Evolutionary conservation across 2,888 invertebrate genomes (phyloP), one percentile per base, ranked within the genome.

Genomic region (Agrochola circellaris): DNA sequence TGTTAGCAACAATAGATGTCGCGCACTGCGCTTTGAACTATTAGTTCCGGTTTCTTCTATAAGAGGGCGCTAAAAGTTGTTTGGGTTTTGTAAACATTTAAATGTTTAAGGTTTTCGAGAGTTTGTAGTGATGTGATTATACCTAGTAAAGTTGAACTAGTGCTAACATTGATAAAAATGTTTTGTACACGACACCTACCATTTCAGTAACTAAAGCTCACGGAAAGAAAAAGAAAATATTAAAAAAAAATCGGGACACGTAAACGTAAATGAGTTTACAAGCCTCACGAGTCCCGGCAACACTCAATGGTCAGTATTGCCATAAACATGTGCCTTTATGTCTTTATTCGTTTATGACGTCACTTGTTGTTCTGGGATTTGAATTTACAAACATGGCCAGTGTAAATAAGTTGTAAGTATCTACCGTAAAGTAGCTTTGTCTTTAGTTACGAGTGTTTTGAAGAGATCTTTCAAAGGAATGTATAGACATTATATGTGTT

Each of bases 261-360:
- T 78, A 61, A 82, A 71, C 38, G 26, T 74, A 68, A 73, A 87
- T 82, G 60, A 69, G 62, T 87, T 87, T 81, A 87, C 79, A 75
- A 77, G 74, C 38, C 77, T 61, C 75, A 11, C 11, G 73, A 45
- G 81, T 54, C 26, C 34, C 66, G 70, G 64, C 77, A 77, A 81
- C 77, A 62, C 71, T 86, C 65, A 78, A 85, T 60, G 78, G 82
- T 80, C 84, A 87, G 86, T 81, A 79, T 65, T 84, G 75, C 82
- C 75, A 82, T 88, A 86, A 88, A 84, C 82, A 58, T 51, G 30
- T 45, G 65, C 30, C 56, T 86, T 88, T 87, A 85, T 79, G 73
- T 26, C 54, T 87, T 87, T 85, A 87, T 84, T 71, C 79, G 66
- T 87, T 87, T 84, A 84, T 79, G 78, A 79, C 73, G 54, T 84